phyloP scores from a whole-genome alignment of 2,888 invertebrate genomes.

The Cryptocheilus praepositus region DNA sequence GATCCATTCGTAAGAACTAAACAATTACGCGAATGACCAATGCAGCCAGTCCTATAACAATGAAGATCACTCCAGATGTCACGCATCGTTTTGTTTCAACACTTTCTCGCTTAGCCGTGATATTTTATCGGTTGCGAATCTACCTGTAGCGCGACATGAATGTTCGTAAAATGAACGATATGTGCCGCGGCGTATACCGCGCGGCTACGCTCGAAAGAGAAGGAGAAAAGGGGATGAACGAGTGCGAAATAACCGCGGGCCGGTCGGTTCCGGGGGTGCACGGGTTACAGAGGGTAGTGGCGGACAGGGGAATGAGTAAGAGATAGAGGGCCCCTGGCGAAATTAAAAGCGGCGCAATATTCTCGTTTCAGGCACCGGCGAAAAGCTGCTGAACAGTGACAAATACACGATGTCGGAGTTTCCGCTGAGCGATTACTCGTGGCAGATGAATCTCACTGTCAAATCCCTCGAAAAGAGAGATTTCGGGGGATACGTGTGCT shows the following conservation, averaged over 20 bases:
- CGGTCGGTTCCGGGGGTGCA: neutral
- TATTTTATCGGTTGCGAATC: no score
- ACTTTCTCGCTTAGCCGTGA: no score
- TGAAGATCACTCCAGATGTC: no score
- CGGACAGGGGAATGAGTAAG: neutral
- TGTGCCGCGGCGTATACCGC: neutral
- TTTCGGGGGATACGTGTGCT: slow-evolving; percentile 88
- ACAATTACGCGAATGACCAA: no score
- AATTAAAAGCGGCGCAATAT: slow-evolving; percentile 40
- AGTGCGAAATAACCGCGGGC: no score
- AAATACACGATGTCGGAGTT: slow-evolving; percentile 87
- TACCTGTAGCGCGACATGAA: no score
- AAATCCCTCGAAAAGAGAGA: slow-evolving; percentile 82
- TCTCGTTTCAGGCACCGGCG: slow-evolving; percentile 75
- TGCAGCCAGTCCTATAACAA: no score
- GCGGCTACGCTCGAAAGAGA: neutral
- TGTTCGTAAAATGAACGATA: no score
- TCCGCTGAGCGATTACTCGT: slow-evolving; percentile 84
- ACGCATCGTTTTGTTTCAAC: no score
- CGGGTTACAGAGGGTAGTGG: neutral
- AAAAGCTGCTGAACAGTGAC: slow-evolving; percentile 84
- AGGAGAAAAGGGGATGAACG: neutral
- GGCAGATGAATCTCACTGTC: slow-evolving; percentile 91
- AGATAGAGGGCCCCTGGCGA: slow-evolving; percentile 3
- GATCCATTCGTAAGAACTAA: no score